Percentiles rank a stretch among this genome's conserved stretches.
These are phyloP conservation scores for Platycnemis pennipes DNA, from an alignment of 2,888 invertebrate genomes.

Conservation along the genomic window DNA sequence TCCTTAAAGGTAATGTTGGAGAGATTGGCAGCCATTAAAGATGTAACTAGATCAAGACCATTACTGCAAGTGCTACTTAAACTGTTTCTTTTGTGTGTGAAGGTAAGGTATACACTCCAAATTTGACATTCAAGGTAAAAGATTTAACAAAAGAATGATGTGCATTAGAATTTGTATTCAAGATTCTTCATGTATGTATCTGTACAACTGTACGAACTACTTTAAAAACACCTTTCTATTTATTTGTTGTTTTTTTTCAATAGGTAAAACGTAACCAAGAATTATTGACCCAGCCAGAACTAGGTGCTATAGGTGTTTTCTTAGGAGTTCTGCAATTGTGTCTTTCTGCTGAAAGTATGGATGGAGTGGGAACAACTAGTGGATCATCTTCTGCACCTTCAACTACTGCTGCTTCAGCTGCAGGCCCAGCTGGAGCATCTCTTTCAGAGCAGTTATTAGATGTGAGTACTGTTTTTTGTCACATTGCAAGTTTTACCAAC, in stretches of 20 bases:
- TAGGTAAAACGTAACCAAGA: slow-evolving; percentile 91
- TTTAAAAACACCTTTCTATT: too few species aligned
- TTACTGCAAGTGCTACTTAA: slow-evolving; percentile 94
- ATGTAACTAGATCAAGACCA: slow-evolving; percentile 92
- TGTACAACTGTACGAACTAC: too few species aligned
- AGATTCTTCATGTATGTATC: too few species aligned
- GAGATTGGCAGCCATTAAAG: slow-evolving; percentile 90
- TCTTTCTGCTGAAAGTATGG: slow-evolving; percentile 74
- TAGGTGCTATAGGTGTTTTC: slow-evolving; percentile 91
- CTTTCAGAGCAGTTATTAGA: slow-evolving; percentile 95
- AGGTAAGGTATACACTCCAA: slow-evolving; percentile 78
- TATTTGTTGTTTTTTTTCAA: not conserved
- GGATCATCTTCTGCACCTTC: not conserved
- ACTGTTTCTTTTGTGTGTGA: slow-evolving; percentile 93
- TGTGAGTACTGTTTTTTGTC: slow-evolving; percentile 78
- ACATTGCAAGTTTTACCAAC: not conserved
- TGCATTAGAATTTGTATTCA: too few species aligned
- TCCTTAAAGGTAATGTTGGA: slow-evolving; percentile 87
- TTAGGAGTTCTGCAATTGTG: slow-evolving; percentile 89
- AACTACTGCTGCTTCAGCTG: not conserved
- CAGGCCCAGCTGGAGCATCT: slow-evolving; percentile 83
- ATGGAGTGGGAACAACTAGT: slow-evolving; percentile 45
- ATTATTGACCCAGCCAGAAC: slow-evolving; percentile 91
- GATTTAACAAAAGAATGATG: too few species aligned
- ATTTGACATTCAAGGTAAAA: too few species aligned